These are phyloP conservation scores for Apis cerana DNA, from an alignment of 1,140 invertebrate species.

Conservation along the genomic window DNA sequence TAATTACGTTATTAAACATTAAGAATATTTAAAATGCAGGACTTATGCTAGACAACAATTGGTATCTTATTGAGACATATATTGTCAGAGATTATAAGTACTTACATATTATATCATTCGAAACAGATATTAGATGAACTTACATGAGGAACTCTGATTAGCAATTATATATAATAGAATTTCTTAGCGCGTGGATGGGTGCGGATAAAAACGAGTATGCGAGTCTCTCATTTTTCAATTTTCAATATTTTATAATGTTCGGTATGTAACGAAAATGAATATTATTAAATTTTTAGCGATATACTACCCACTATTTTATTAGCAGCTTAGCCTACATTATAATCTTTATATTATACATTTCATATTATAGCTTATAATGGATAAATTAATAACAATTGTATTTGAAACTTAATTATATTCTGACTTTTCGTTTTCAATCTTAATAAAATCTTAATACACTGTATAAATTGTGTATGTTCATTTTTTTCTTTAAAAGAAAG, in stretches of 20 bases:
- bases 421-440: conserved; percentile 73
- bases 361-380: conserved; percentile 73
- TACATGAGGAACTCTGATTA: conserved; percentile 24
- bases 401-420: conserved; percentile 70
- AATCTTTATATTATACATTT: conserved; percentile 74
- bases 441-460: conserved; percentile 74
- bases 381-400: conserved; percentile 67
- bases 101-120: conserved; percentile 3
- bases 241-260: conserved; percentile 65
- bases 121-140: conserved; percentile 24
- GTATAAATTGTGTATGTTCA: conserved; percentile 1
- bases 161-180: conserved; percentile 14
- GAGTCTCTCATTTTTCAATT: conserved; percentile 58
- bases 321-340: conserved; percentile 70
- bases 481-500: background rate
- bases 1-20: conserved; percentile 37
- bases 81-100: conserved; percentile 21
- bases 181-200: conserved; percentile 56
- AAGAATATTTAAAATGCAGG: conserved; percentile 35
- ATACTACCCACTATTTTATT: conserved; percentile 62
- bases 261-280: conserved; percentile 56
- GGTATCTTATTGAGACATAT: conserved; percentile 17
- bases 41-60: conserved; percentile 24
- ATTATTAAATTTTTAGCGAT: conserved; percentile 61
- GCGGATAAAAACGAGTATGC: conserved; percentile 52